These are phyloP conservation scores for Nycteola revayana DNA, from an alignment of 2,888 invertebrate species.

Conservation along the genomic window DNA sequence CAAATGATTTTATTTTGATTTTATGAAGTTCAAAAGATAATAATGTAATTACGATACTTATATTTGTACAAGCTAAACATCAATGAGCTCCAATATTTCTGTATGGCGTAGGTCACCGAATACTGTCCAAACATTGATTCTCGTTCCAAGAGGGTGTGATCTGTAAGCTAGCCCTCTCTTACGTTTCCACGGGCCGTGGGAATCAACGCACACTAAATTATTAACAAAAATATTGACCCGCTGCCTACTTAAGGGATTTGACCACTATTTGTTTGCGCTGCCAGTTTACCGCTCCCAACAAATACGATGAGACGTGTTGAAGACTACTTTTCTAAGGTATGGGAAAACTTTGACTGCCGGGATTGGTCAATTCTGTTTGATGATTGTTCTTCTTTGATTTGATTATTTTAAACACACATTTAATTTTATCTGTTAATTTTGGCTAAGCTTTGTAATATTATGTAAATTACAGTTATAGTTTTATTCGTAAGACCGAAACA, in stretches of 20 bases:
- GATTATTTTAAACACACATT: no score
- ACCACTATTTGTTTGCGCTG: slow-evolving; percentile 73
- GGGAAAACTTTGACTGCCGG: slow-evolving; percentile 62
- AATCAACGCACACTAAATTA: slow-evolving; percentile 72
- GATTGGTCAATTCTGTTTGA: slow-evolving; percentile 53
- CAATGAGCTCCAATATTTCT: slow-evolving; percentile 2
- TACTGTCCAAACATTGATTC: slow-evolving; percentile 51
- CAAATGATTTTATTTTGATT: no score
- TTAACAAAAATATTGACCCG: slow-evolving; percentile 80
- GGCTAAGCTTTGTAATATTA: no score
- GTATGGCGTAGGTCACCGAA: slow-evolving; percentile 33
- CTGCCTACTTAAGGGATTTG: slow-evolving; percentile 81
- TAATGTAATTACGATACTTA: no score
- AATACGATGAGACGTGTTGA: slow-evolving; percentile 55
- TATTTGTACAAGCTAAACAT: neutral
- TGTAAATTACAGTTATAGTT: no score
- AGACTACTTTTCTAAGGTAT: slow-evolving; percentile 70
- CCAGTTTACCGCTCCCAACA: slow-evolving; percentile 73
- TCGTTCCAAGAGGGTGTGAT: slow-evolving; percentile 57
- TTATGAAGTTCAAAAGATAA: no score
- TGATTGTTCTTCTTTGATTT: slow-evolving; percentile 21
- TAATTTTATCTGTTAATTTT: no score
- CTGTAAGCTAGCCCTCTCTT: slow-evolving; percentile 63
- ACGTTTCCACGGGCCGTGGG: slow-evolving; percentile 57
- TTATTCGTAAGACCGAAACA: no score